Evolutionary conservation across 2,113 vertebrate species (phyloP).

Genomic region (Protobothrops flavoviridis): DNA sequence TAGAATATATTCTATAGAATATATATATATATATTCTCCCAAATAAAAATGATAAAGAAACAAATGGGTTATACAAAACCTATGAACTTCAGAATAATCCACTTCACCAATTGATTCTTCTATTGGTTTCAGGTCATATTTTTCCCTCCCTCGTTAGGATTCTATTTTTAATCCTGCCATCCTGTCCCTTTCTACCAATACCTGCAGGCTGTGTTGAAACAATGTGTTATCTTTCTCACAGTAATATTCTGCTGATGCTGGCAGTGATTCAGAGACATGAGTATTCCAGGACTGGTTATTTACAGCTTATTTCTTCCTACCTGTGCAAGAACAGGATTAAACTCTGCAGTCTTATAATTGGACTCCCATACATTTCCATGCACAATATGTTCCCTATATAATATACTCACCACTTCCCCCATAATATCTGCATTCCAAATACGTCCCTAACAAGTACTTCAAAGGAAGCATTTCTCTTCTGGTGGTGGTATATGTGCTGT

Average conservation of each 20-base stretch:
- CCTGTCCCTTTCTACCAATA: conserved; percentile 62
- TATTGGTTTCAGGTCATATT: conserved; percentile 35
- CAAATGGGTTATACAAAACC: conserved; percentile 33
- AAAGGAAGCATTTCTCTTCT: neutral
- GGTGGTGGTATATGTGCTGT: neutral
- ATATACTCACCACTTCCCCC: too few relatives aligned
- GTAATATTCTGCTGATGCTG: conserved; percentile 60
- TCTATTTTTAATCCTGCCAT: conserved; percentile 62
- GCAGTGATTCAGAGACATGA: conserved; percentile 67
- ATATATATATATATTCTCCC: neutral
- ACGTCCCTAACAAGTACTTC: neutral
- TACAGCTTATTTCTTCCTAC: conserved; percentile 46
- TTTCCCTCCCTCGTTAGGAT: conserved; percentile 26
- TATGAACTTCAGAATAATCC: neutral
- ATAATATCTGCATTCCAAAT: neutral
- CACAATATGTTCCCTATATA: neutral
- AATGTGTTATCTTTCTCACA: conserved; percentile 55
- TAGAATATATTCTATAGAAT: neutral
- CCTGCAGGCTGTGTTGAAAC: conserved; percentile 63
- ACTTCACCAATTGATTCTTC: conserved; percentile 35
- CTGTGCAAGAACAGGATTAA: conserved; percentile 54
- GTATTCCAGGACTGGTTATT: conserved; percentile 64
- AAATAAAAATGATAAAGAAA: conserved; percentile 29
- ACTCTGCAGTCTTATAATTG: conserved; percentile 52
- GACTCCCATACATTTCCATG: conserved; percentile 26